Evolutionary conservation across 2,113 vertebrate genomes (phyloP), one percentile per base, ranked within the genome.

Genomic region (Amia ocellicauda): DNA sequence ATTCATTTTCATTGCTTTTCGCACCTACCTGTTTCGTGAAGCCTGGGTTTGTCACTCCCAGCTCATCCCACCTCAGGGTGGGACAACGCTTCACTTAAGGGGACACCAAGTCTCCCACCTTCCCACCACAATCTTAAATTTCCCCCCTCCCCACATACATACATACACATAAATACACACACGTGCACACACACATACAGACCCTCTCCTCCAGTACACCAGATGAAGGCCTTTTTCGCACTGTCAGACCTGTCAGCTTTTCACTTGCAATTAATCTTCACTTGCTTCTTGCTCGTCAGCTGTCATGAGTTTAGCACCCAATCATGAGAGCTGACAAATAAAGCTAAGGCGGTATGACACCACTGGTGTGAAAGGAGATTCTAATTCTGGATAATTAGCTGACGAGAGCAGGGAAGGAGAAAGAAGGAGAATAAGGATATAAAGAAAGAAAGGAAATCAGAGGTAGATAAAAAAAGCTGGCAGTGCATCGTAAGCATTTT

Each of bases 311-410:
- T 89, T 89, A 89, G 82, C 89, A 86, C 86, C 85, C 85, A 81
- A 80, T 80, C 82, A 86, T 73, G 76, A 76, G 72, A 74, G 76
- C 60, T 75, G 79, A 86, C 85, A 83, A 79, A 83, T 88, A 83
- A 88, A 69, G 84, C 83, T 89, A 87, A 89, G 80, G 81, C 80
- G 59, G 68, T 70, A 74, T 88, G 86, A 86, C 89, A 89, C 85
- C 79, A 69, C 85, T 86, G 86, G 86, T 88, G 85, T 88, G 86
- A 89, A 89, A 81, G 85, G 81, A 86, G 85, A 88, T 85, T 87
- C 85, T 86, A 88, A 88, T 88, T 90, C 82, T 63, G 82, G 77
- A 88, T 89, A 89, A 89, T 89, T 88, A 90, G 86, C 86, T 88
- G 85, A 88, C 76, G 79, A 85, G 83, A 77, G 80, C 80, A 81